phyloP scores from a whole-genome alignment of 2,113 vertebrate genomes.

The Falco punctatus region DNA sequence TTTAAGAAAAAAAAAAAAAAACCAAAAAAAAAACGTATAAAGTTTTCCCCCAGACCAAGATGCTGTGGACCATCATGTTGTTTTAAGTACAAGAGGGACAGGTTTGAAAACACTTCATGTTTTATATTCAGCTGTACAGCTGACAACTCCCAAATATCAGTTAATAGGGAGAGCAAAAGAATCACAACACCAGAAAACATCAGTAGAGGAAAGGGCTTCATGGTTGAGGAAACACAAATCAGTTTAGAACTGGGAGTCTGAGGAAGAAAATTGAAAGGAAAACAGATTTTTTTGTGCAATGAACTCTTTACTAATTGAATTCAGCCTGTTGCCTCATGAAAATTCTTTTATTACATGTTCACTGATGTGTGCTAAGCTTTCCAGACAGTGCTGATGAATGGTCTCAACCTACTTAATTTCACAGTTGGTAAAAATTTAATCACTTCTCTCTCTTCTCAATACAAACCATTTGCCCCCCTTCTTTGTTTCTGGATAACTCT shows the following conservation, averaged over 20 bases:
- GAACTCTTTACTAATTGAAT: slow-evolving; percentile 44
- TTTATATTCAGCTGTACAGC: slow-evolving; percentile 11
- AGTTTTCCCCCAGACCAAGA: neutral
- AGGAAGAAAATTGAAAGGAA: slow-evolving; percentile 38
- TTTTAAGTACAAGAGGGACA: neutral
- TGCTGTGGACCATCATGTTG: neutral
- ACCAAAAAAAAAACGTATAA: neutral
- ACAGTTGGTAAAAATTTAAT: neutral
- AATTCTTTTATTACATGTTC: neutral
- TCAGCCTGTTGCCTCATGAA: slow-evolving; percentile 30
- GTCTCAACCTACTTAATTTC: neutral
- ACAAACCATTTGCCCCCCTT: neutral
- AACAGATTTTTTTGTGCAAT: slow-evolving; percentile 50
- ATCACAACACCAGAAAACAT: slow-evolving; percentile 31
- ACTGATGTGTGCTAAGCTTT: slow-evolving; percentile 31
- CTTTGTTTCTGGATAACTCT: neutral
- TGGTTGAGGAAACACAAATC: slow-evolving; percentile 25
- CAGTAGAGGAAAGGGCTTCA: slow-evolving; percentile 18
- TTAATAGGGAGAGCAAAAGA: slow-evolving; percentile 24
- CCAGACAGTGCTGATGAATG: slow-evolving; percentile 38
- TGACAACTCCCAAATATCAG: slow-evolving; percentile 1
- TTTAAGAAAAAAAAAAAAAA: neutral
- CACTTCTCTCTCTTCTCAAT: neutral
- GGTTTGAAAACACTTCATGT: slow-evolving; percentile 6
- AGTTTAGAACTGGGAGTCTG: neutral